Conservation (phyloP, 2,113 vertebrate genomes). For the Meleagris gallopavo region DNA sequence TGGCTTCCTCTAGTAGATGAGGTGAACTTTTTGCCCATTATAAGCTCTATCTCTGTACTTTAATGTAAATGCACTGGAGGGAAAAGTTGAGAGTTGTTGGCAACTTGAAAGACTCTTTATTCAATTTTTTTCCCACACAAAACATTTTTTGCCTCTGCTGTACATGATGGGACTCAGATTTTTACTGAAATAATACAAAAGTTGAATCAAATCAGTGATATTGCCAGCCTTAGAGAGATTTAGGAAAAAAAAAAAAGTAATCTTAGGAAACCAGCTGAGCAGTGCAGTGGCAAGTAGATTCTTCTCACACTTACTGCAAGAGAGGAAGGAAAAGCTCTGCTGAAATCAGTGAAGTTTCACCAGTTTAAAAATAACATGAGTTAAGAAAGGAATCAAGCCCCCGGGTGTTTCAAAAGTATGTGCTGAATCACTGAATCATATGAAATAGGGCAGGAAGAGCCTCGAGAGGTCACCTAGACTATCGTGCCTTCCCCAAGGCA, state of each 20-base stretch:
- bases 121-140: neutral
- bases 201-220: neutral
- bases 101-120: neutral
- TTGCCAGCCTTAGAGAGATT: neutral
- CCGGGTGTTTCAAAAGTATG: constrained; percentile 44
- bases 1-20: neutral
- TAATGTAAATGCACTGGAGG: neutral
- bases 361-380: constrained; percentile 62
- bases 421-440: constrained; percentile 61
- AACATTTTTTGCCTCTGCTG: neutral
- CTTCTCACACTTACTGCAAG: neutral
- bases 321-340: neutral
- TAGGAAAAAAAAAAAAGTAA: neutral
- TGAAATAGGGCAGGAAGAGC: constrained; percentile 60
- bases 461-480: constrained; percentile 45
- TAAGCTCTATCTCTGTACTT: neutral
- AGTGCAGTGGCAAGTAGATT: neutral
- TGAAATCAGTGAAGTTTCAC: constrained; percentile 46
- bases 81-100: neutral
- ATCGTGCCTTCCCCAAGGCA: constrained; percentile 55
- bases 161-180: neutral
- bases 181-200: constrained; percentile 18
- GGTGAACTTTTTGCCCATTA: neutral
- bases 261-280: neutral
- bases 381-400: constrained; percentile 56